Evolutionary conservation across 2,113 vertebrate species (phyloP).

Genomic region (Brachirus orientalis): DNA sequence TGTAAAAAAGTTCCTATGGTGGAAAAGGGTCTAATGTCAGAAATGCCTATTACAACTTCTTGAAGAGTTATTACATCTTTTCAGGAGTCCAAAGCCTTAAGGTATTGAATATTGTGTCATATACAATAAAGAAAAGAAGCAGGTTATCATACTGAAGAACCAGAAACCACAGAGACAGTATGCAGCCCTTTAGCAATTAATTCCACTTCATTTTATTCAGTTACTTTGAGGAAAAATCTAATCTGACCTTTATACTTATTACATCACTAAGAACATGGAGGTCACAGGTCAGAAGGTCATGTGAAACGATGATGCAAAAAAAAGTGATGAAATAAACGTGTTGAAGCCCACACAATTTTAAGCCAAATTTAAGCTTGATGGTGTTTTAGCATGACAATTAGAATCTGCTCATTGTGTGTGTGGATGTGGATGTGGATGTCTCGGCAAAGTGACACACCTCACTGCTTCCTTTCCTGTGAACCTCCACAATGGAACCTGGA

Average conservation of each 20-base stretch:
- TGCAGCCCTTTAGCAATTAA: too few relatives aligned
- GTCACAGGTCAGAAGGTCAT: constrained; percentile 56
- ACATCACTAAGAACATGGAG: constrained; percentile 4
- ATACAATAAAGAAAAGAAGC: too few relatives aligned
- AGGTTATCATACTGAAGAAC: too few relatives aligned
- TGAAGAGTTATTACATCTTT: too few relatives aligned
- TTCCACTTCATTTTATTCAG: too few relatives aligned
- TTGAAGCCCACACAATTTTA: background rate
- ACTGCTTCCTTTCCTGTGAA: constrained; percentile 44
- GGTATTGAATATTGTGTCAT: too few relatives aligned
- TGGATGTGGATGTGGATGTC: constrained; percentile 47
- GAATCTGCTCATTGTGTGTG: constrained; percentile 23
- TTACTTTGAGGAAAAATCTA: too few relatives aligned
- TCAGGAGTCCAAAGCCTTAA: too few relatives aligned
- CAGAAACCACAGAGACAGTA: too few relatives aligned
- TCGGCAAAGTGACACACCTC: constrained; percentile 64
- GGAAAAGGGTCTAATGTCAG: too few relatives aligned
- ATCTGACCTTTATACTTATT: background rate
- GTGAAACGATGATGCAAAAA: constrained; percentile 14
- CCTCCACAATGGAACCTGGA: background rate
- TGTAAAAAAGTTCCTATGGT: too few relatives aligned
- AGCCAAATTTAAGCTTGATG: constrained; percentile 24
- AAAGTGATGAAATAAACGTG: constrained; percentile 7
- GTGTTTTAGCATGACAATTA: constrained; percentile 59
- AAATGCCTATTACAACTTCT: too few relatives aligned